These are phyloP conservation scores for Dolichopus griseipennis DNA, from an alignment of 2,888 invertebrate genomes.

Conservation along the genomic window DNA sequence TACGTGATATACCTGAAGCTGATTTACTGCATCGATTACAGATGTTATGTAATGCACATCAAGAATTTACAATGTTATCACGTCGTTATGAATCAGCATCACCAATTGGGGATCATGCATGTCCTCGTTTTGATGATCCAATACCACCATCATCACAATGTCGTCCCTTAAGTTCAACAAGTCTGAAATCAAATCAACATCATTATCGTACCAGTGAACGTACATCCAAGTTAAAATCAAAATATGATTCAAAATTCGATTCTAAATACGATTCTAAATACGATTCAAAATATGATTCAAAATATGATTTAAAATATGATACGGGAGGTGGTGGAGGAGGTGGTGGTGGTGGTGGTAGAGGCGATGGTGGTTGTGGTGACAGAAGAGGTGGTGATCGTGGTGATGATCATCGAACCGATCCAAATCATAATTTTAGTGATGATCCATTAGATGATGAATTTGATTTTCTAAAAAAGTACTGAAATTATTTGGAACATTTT, in stretches of 20 bases:
- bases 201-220: constrained; percentile 19
- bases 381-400: constrained; percentile 26
- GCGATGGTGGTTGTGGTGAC: constrained; percentile 29
- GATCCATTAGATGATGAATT: constrained; percentile 34
- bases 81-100: constrained; percentile 55
- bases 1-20: constrained; percentile 63
- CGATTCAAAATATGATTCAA: neutral
- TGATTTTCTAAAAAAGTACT: constrained; percentile 36
- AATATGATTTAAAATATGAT: neutral
- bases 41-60: constrained; percentile 76
- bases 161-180: constrained; percentile 33
- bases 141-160: constrained; percentile 36
- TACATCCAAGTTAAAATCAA: neutral
- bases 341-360: constrained; percentile 25
- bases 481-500: constrained; percentile 14
- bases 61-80: constrained; percentile 77
- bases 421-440: constrained; percentile 22
- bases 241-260: constrained; percentile 24
- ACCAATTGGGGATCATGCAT: constrained; percentile 40
- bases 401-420: constrained; percentile 23
- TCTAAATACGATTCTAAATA: neutral
- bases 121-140: constrained; percentile 38
- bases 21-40: constrained; percentile 69
- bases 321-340: constrained; percentile 21
- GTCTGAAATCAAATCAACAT: constrained; percentile 20